Conservation (phyloP, 2,113 vertebrate genomes). For the Onychostoma macrolepis region DNA sequence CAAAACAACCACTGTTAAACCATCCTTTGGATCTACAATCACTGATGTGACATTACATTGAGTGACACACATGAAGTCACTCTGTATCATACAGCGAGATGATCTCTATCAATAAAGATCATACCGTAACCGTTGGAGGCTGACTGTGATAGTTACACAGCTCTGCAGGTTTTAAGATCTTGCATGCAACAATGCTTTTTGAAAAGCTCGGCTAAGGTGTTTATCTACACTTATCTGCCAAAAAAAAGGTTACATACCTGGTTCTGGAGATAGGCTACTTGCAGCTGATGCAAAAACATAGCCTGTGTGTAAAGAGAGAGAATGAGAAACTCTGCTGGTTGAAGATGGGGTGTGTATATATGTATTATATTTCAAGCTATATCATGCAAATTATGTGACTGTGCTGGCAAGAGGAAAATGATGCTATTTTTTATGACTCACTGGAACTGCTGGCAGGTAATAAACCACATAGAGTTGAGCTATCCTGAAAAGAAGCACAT, state of each 20-base stretch:
- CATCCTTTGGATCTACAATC: neutral
- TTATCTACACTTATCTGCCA: neutral
- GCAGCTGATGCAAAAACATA: slow-evolving; percentile 82
- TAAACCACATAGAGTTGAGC: slow-evolving; percentile 86
- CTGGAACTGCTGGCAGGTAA: slow-evolving; percentile 88
- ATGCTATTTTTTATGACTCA: slow-evolving; percentile 73
- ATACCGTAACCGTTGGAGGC: neutral
- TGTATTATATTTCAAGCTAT: neutral
- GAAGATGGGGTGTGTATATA: neutral
- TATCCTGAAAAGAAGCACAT: slow-evolving; percentile 74
- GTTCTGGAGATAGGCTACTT: slow-evolving; percentile 84
- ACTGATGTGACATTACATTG: neutral
- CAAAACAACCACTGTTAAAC: slow-evolving; percentile 20
- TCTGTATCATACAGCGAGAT: neutral
- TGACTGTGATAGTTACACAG: neutral
- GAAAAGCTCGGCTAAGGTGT: neutral
- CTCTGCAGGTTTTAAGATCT: neutral
- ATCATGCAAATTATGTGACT: neutral
- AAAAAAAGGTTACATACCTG: slow-evolving; percentile 75
- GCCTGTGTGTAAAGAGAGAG: slow-evolving; percentile 70
- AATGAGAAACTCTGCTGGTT: neutral
- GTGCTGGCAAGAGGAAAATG: neutral
- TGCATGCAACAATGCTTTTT: neutral
- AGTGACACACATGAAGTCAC: neutral
- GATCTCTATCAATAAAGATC: neutral